phyloP scores from a whole-genome alignment of 2,113 vertebrate genomes.

The Mesitornis unicolor region DNA sequence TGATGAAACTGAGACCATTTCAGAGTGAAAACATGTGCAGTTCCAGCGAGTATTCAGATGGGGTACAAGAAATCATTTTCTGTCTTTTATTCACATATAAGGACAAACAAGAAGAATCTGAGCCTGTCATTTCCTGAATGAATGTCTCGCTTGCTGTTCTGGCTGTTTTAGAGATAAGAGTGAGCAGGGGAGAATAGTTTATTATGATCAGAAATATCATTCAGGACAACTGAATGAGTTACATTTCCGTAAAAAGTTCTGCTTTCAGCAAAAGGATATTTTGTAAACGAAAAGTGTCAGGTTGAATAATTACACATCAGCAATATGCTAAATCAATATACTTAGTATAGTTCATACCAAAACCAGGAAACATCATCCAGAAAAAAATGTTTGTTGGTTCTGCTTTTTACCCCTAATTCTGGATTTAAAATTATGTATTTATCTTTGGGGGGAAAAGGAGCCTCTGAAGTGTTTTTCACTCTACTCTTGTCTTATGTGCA shows the following conservation, averaged over 20 bases:
- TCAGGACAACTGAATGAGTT: not conserved
- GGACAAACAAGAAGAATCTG: not conserved
- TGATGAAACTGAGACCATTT: not conserved
- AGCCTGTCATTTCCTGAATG: not conserved
- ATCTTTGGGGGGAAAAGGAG: not conserved
- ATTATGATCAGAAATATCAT: not conserved
- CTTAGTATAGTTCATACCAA: not conserved
- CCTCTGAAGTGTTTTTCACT: not conserved
- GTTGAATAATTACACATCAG: not conserved
- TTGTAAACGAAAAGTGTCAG: not conserved
- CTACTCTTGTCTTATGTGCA: not conserved
- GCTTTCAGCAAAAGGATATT: not conserved
- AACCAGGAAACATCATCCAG: not conserved
- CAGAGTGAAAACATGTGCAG: not conserved
- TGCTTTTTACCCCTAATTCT: rapidly evolving
- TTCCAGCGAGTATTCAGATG: not conserved
- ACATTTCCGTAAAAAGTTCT: not conserved
- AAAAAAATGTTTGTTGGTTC: not conserved
- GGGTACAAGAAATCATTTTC: not conserved
- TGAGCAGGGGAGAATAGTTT: not conserved
- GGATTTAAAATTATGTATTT: not conserved
- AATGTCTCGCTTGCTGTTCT: not conserved
- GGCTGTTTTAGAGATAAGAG: not conserved
- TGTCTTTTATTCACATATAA: not conserved
- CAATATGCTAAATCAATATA: not conserved